phyloP scores from a whole-genome alignment of 1,140 invertebrate genomes.

The Drosophila lowei region DNA sequence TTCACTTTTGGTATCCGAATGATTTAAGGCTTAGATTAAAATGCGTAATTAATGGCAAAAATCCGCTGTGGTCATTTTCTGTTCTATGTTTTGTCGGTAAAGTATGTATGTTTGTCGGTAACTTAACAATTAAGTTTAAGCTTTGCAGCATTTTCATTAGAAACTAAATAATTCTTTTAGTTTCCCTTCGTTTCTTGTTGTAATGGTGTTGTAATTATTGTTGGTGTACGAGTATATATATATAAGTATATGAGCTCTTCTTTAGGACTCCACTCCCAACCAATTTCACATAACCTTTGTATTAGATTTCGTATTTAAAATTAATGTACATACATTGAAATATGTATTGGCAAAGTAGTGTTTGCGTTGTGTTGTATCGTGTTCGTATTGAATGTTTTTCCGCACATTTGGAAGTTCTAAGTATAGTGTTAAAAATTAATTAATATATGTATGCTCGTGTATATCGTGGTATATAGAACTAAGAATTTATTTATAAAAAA shows the following conservation, averaged over 20 bases:
- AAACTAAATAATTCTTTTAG: constrained; percentile 73
- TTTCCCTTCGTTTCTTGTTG: constrained; percentile 26
- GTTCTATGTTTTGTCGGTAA: too few species aligned
- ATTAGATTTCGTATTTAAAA: constrained; percentile 41
- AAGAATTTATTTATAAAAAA: constrained; percentile 77
- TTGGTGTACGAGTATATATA: constrained; percentile 7
- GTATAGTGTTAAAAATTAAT: constrained; percentile 63
- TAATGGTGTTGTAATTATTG: constrained; percentile 15
- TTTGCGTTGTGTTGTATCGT: constrained; percentile 17
- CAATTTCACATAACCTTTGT: constrained; percentile 69
- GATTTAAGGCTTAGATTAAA: constrained; percentile 61
- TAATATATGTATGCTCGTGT: constrained; percentile 52
- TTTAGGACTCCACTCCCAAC: constrained; percentile 44
- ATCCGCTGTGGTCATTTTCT: constrained; percentile 53
- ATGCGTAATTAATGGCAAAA: constrained; percentile 78
- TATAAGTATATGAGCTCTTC: constrained; percentile 42
- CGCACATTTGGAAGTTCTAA: constrained; percentile 62
- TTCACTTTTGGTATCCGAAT: constrained; percentile 58
- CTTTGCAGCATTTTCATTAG: constrained; percentile 42
- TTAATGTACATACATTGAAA: constrained; percentile 65
- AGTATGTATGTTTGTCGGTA: not conserved
- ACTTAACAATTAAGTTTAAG: constrained; percentile 47
- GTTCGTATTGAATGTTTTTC: constrained; percentile 52
- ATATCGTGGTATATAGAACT: constrained; percentile 36
- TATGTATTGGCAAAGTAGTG: constrained; percentile 58